Conservation (phyloP, 23 tunicate species). For the Phallusia fumigata region DNA sequence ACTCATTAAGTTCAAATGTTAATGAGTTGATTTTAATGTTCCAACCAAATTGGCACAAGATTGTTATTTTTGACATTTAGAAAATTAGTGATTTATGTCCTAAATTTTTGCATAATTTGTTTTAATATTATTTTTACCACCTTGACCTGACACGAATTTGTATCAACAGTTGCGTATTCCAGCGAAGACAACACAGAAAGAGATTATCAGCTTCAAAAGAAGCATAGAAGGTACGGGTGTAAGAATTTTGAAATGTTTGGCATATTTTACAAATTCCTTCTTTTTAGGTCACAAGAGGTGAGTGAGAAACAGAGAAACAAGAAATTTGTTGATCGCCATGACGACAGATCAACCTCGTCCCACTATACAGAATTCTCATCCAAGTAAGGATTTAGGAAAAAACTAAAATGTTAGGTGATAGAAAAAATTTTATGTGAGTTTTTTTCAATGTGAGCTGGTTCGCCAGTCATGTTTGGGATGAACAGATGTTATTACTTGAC, state of each 20-base stretch:
- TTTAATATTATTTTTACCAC: too few relatives aligned
- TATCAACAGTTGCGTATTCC: not conserved
- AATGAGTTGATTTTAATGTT: too few relatives aligned
- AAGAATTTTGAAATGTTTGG: too few relatives aligned
- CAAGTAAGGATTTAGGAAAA: not conserved
- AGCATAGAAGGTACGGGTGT: not conserved
- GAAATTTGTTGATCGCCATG: not conserved
- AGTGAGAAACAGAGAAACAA: not conserved
- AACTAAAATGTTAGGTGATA: not conserved
- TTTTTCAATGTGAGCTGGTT: not conserved
- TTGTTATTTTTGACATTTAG: too few relatives aligned
- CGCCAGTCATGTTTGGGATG: too few relatives aligned
- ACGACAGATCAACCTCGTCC: not conserved
- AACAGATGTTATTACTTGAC: too few relatives aligned
- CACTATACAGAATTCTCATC: not conserved
- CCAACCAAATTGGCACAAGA: too few relatives aligned
- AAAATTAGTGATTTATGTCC: too few relatives aligned
- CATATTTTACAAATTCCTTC: too few relatives aligned
- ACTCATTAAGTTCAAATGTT: too few relatives aligned
- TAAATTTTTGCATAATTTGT: too few relatives aligned
- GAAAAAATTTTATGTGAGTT: not conserved
- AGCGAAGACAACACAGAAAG: not conserved
- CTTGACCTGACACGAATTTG: too few relatives aligned
- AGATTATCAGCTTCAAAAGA: not conserved
- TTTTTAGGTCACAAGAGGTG: not conserved